Evolutionary conservation across 2,797 vertebrate species (phyloP).

Genomic region (Sylvilagus floridanus): DNA sequence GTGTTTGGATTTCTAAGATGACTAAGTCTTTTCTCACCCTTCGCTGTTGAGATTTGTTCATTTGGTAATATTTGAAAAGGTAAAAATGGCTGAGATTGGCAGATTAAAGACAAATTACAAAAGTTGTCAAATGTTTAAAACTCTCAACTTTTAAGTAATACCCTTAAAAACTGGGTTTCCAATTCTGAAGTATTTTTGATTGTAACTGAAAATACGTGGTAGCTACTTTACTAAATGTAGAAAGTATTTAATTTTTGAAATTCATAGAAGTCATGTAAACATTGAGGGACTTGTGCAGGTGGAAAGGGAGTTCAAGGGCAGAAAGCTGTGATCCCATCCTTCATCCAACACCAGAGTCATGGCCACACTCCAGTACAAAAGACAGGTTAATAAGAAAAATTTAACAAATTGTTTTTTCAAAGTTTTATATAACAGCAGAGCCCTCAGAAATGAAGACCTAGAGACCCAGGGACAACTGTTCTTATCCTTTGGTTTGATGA

Average conservation of each 20-base stretch:
- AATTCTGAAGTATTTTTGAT: neutral
- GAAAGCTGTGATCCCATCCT: neutral
- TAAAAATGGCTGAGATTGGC: neutral
- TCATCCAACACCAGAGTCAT: neutral
- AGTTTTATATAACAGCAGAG: neutral
- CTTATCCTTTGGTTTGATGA: neutral
- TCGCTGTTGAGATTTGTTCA: neutral
- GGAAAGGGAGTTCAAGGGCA: no score
- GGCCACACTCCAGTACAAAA: neutral
- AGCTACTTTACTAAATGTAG: neutral
- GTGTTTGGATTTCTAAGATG: neutral
- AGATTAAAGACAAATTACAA: neutral
- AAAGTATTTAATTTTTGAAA: neutral
- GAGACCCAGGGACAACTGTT: no score
- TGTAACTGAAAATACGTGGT: neutral
- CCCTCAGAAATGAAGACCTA: neutral
- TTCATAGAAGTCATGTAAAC: neutral
- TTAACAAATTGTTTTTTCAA: neutral
- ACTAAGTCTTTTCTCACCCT: neutral
- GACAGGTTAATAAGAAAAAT: neutral
- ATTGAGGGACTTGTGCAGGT: neutral
- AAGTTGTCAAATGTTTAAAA: neutral
- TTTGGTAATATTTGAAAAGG: constrained; percentile 9
- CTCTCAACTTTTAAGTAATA: neutral
- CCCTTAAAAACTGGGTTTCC: neutral